These are phyloP conservation scores for Lepilemur septentrionalis DNA, from an alignment of 2,797 vertebrate species.

Conservation along the genomic window DNA sequence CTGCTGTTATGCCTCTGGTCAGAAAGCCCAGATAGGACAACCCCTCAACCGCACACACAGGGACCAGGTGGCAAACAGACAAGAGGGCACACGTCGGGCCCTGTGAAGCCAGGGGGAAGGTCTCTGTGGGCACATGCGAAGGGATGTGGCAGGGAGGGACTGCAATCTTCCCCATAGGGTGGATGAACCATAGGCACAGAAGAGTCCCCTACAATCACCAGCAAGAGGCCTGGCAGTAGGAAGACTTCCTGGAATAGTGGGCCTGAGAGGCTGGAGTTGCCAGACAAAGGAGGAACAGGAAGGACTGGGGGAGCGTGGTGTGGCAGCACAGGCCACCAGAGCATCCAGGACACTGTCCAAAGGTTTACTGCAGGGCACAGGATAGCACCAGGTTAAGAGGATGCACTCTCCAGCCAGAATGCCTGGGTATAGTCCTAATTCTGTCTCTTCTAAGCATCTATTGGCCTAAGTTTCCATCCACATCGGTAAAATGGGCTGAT, in stretches of 20 bases:
- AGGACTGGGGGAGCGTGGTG: fast-evolving
- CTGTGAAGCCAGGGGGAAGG: not conserved
- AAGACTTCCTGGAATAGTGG: not conserved
- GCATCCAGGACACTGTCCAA: fast-evolving
- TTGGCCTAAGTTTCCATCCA: not conserved
- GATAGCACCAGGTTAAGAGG: too few species aligned
- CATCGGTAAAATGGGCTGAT: not conserved
- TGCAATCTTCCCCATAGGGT: fast-evolving
- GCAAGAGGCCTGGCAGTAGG: not conserved
- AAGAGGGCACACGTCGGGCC: fast-evolving
- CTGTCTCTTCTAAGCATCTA: not conserved
- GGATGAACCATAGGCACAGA: not conserved
- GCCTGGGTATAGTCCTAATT: not conserved
- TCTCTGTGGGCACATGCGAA: not conserved
- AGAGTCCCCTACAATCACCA: not conserved
- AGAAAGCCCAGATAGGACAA: not conserved
- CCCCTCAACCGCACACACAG: fast-evolving
- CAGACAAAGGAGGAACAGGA: not conserved
- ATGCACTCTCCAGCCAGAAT: fast-evolving
- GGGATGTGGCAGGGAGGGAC: fast-evolving
- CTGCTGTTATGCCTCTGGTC: not conserved
- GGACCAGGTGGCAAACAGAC: fast-evolving
- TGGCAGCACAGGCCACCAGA: fast-evolving
- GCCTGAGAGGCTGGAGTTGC: too few species aligned
- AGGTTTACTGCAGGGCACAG: not conserved